phyloP scores from a whole-genome alignment of 2,888 invertebrate species.

The Clanis bilineata region DNA sequence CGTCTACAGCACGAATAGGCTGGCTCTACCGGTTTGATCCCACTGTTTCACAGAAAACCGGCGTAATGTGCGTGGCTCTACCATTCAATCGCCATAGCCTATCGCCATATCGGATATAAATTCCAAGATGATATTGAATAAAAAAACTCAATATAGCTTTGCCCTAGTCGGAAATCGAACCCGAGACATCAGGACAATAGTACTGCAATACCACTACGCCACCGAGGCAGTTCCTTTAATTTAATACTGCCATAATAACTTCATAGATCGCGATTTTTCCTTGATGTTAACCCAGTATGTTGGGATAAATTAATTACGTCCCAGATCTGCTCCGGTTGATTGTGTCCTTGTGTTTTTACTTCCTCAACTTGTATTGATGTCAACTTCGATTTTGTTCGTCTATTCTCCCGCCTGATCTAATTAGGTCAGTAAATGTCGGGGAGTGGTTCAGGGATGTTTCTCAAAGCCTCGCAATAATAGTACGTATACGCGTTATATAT shows the following conservation, averaged over 20 bases:
- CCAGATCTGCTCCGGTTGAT: background rate
- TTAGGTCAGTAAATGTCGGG: constrained; percentile 9
- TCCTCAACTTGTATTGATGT: background rate
- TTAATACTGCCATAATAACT: background rate
- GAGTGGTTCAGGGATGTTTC: background rate
- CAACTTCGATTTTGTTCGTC: constrained; percentile 8
- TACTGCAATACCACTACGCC: too few species aligned
- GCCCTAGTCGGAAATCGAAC: too few species aligned
- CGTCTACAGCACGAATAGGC: too few species aligned
- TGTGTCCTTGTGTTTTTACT: background rate
- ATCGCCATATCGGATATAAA: too few species aligned
- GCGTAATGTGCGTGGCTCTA: too few species aligned
- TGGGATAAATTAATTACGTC: background rate
- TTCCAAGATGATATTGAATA: too few species aligned
- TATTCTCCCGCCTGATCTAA: constrained; percentile 3
- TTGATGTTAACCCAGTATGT: background rate
- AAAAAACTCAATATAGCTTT: too few species aligned
- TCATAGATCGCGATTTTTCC: background rate
- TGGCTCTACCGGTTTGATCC: too few species aligned
- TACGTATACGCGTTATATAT: background rate
- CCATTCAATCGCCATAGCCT: too few species aligned
- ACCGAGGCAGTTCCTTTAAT: background rate
- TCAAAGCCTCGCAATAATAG: background rate
- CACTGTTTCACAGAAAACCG: too few species aligned
- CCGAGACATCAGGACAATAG: too few species aligned